Evolutionary conservation across 1,140 invertebrate genomes (phyloP).

Genomic region (Atta cephalotes): DNA sequence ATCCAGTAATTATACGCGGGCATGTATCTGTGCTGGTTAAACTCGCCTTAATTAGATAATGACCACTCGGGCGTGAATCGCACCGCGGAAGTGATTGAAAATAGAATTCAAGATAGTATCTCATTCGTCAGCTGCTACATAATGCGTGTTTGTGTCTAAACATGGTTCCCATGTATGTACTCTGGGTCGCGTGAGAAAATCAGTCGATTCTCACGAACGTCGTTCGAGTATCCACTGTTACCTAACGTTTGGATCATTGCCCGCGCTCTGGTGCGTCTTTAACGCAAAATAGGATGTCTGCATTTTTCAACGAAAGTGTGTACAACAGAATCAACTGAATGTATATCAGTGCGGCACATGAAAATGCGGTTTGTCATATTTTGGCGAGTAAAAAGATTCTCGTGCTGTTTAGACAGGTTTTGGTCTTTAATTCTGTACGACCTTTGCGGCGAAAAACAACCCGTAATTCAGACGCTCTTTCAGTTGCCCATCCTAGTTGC

Average conservation of each 20-base stretch:
- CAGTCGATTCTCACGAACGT: slow-evolving; percentile 70
- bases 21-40: neutral
- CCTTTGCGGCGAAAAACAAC: slow-evolving; percentile 27
- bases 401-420: slow-evolving; percentile 12
- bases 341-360: neutral
- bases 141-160: slow-evolving; percentile 53
- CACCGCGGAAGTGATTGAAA: slow-evolving; percentile 71
- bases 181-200: slow-evolving; percentile 74
- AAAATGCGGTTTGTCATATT: neutral
- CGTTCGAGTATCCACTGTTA: slow-evolving; percentile 65
- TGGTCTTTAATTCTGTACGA: slow-evolving; percentile 22
- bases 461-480: slow-evolving; percentile 3
- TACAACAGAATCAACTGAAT: neutral
- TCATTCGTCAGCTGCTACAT: slow-evolving; percentile 43
- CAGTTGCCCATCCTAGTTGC: slow-evolving; percentile 48
- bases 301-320: neutral
- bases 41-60: slow-evolving; percentile 58
- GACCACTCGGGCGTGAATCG: slow-evolving; percentile 14
- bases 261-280: neutral
- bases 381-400: neutral
- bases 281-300: neutral
- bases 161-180: slow-evolving; percentile 21
- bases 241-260: neutral
- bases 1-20: slow-evolving; percentile 13
- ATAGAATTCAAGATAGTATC: slow-evolving; percentile 66